phyloP scores from a whole-genome alignment of 2,113 vertebrate genomes.

The Tachysurus fulvidraco region DNA sequence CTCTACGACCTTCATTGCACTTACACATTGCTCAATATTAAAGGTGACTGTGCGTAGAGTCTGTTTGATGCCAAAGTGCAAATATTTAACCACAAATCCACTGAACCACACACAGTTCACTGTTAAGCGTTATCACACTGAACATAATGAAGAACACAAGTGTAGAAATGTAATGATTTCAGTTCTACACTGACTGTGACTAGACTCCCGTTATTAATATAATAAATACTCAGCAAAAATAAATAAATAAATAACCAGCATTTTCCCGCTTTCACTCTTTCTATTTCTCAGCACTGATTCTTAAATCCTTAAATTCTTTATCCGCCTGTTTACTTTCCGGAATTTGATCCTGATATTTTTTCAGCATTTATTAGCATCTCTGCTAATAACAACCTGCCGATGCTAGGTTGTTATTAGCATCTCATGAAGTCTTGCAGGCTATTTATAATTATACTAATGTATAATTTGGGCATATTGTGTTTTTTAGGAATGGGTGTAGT shows the following conservation, averaged over 20 bases:
- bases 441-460: background rate
- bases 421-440: background rate
- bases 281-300: background rate
- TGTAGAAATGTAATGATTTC: background rate
- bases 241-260: background rate
- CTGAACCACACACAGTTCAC: background rate
- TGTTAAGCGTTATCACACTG: background rate
- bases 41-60: background rate
- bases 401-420: too few species aligned
- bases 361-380: too few species aligned
- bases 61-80: background rate
- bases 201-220: background rate
- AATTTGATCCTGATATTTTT: background rate
- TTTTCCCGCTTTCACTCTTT: background rate
- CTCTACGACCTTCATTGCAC: background rate
- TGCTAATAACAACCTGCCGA: conserved; percentile 5
- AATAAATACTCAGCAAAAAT: background rate
- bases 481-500: background rate
- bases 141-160: background rate
- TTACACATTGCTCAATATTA: background rate
- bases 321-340: background rate
- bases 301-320: background rate
- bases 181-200: background rate
- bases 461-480: background rate
- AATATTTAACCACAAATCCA: background rate